Evolutionary conservation across 2,888 invertebrate species (phyloP), one percentile per base, ranked within the genome.

Genomic region (Tromatobia lineatoria): DNA sequence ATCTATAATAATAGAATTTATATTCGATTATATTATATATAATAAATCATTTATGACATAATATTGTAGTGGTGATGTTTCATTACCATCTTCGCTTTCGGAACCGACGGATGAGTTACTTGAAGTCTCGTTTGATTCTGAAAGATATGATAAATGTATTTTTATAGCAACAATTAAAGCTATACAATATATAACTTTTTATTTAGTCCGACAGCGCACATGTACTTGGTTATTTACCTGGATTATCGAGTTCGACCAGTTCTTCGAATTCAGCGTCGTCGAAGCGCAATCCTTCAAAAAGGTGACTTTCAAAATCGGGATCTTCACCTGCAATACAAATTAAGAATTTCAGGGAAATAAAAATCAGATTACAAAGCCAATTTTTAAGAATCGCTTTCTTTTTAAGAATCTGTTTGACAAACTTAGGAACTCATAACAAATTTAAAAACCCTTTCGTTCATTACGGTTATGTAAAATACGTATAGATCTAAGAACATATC

Each of bases 61-160:
- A 11, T 23, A 23, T 54, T 54, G 20, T 23, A 54, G 54, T 54
- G 54, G 54, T 11, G 23, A 54, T 23, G n/a, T 54, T 54, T 54
- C 23, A 20, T 54, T 54, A 54, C 54, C 54, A 54, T 54, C 54
- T 54, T 20, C 54, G 23, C 23, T 54, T 20, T 54, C 54, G 54
- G 23, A 23, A 54, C 11, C 20, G 20, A 54, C 20, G 15, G 47
- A 3, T 54, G 54, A 54, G 23, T 54, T 0, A 54, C 3, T 11
- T 15, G 3, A 2, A 15, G 47, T 47, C 47, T 54, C 54, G 54
- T 54, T 20, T 54, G 54, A 23, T 54, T 54, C 54, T 54, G 54
- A 54, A 54, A 20, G 2, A 54, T 23, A 54, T 54, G 18, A 52
- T 54, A 10, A 23, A 54, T 54, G 54, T 54, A 54, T 23, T 54